Conservation (phyloP, 2,888 invertebrate species). For the Lycia hirtaria region DNA sequence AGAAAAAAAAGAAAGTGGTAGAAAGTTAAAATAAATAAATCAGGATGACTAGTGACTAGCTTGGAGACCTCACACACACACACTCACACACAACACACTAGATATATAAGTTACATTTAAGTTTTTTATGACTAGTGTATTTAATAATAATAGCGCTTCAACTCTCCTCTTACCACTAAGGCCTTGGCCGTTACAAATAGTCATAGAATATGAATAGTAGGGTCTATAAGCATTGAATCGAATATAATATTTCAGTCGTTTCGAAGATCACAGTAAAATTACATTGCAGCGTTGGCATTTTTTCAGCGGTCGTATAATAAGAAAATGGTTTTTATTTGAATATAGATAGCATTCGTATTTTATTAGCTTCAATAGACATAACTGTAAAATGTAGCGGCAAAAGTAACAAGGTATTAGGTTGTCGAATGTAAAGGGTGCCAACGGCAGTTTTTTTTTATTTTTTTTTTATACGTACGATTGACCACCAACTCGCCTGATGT, state of each 20-base stretch:
- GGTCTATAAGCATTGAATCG: conserved; percentile 39
- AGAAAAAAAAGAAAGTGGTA: too few species aligned
- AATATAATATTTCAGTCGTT: conserved; percentile 43
- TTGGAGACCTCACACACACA: too few species aligned
- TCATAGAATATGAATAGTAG: conserved; percentile 45
- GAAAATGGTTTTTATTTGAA: conserved; percentile 23
- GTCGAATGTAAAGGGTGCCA: too few species aligned
- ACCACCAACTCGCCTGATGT: too few species aligned
- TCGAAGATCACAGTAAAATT: conserved; percentile 33
- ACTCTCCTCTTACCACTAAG: conserved; percentile 20
- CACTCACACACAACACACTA: too few species aligned
- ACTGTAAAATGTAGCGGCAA: neutral
- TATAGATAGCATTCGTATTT: conserved; percentile 20
- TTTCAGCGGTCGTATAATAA: conserved; percentile 15
- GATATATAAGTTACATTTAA: too few species aligned
- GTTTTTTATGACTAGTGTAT: too few species aligned
- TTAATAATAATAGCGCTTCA: too few species aligned
- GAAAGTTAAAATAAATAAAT: too few species aligned
- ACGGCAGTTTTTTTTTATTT: too few species aligned
- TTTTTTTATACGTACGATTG: too few species aligned
- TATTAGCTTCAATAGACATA: neutral
- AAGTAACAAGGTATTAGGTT: neutral
- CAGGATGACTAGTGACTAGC: too few species aligned
- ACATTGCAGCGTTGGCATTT: conserved; percentile 27
- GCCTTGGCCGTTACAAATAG: conserved; percentile 17